Evolutionary conservation across 2,113 vertebrate species (phyloP), one percentile per base, ranked within the genome.

Genomic region (Zosterops japonicus): DNA sequence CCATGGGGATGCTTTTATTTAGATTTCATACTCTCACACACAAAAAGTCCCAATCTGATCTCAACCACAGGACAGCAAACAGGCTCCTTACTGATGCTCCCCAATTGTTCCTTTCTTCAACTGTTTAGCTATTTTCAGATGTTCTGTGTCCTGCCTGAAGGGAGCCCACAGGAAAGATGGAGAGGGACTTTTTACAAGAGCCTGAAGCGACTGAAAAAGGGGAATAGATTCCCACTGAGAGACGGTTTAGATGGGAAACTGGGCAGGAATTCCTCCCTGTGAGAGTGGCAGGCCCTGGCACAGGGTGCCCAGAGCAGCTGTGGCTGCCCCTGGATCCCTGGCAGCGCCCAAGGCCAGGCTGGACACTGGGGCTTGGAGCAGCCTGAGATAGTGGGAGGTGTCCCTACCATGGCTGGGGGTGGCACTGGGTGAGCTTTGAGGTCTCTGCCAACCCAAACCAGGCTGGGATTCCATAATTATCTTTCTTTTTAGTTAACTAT

Each of bases 201-300:
- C 6, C 59, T 42, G 67, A 35, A 57, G 18, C 1, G 10, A 11
- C 33, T 28, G 52, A 4, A 33, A 23, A 5, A 6, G 15, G 7
- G 28, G 10, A 74, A 28, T 4, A 46, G 87, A 8, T 60, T 89
- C 69, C 11, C 5, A 52, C 23, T 44, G 59, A 52, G 36, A 36
- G 12, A 2, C 18, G 39, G 28, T 2, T 39, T 39, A 25, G 44
- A 9, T 41, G n/a, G 39, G 53, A 53, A 21, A 10, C 8, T 14
- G 6, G 39, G 46, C 2, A 46, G 46, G 1, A 41, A 60, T 29
- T 2, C 0, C 0, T 14, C 5, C 5, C 20, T 52, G 12, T 0
- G 12, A 82, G 60, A 33, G 15, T 23, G 77, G 3, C 0, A 74
- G 46, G 19, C 44, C 33, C 60, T 59, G 60, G 86, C 69, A 28